Evolutionary conservation across 2,888 invertebrate species (phyloP).

Genomic region (Acrobasis repandana): DNA sequence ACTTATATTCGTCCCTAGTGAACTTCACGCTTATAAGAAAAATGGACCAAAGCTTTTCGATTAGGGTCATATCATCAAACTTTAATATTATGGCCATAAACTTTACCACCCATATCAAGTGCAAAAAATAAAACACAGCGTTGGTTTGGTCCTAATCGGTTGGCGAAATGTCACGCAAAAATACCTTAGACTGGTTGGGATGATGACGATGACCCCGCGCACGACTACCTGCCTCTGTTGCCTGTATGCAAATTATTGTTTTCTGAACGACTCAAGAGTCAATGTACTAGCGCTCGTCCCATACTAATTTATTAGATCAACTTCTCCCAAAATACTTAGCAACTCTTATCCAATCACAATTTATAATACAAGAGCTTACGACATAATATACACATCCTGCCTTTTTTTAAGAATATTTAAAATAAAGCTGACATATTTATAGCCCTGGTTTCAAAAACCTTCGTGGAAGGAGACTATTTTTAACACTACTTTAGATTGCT

Average conservation of each 20-base stretch:
- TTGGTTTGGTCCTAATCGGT: conserved; percentile 52
- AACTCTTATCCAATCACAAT: neutral
- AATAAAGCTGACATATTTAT: neutral
- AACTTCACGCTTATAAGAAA: neutral
- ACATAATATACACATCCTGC: conserved; percentile 15
- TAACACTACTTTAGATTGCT: neutral
- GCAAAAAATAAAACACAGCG: conserved; percentile 48
- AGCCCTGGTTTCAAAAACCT: neutral
- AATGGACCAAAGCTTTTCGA: conserved; percentile 14
- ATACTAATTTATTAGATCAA: conserved; percentile 69
- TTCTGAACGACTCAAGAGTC: conserved; percentile 62
- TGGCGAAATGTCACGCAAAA: conserved; percentile 69
- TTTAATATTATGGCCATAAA: conserved; percentile 36
- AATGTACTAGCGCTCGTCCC: conserved; percentile 63
- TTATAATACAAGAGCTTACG: neutral
- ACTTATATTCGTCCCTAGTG: no score
- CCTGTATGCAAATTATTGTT: conserved; percentile 75
- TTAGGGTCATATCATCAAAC: conserved; percentile 40
- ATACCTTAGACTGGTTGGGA: conserved; percentile 65
- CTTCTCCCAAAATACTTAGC: conserved; percentile 38
- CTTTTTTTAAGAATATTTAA: neutral
- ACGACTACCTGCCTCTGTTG: conserved; percentile 70
- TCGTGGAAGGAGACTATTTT: neutral
- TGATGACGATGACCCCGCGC: conserved; percentile 74
- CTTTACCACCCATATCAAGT: conserved; percentile 34